Conservation (phyloP, 92 coral and sea anemone genomes). For the Porites cylindrica region DNA sequence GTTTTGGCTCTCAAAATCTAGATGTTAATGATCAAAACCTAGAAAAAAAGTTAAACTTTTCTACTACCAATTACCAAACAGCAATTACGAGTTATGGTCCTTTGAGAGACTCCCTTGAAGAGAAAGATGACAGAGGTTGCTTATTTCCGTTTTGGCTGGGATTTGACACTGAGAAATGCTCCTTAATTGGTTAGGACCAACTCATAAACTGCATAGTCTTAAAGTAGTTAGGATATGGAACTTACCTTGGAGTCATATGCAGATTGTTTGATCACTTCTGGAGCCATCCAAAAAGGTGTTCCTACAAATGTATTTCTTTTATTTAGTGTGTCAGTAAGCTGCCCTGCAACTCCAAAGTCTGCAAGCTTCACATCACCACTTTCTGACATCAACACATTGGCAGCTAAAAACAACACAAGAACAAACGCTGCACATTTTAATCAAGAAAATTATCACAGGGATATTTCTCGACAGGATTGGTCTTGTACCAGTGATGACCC, state of each 20-base stretch:
- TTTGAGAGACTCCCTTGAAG: too few relatives aligned
- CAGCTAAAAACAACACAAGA: constrained; percentile 68
- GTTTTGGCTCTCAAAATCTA: too few relatives aligned
- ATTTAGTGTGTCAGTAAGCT: constrained; percentile 93
- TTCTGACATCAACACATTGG: constrained; percentile 96
- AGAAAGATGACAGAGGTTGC: too few relatives aligned
- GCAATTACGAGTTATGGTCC: too few relatives aligned
- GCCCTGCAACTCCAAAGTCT: constrained; percentile 99
- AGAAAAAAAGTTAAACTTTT: too few relatives aligned
- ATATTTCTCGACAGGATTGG: neutral
- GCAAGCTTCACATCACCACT: constrained; percentile 99
- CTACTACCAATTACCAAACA: too few relatives aligned
- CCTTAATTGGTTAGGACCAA: too few relatives aligned
- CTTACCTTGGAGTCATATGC: constrained; percentile 98
- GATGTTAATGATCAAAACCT: too few relatives aligned
- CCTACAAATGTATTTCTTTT: constrained; percentile 99
- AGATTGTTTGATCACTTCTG: constrained; percentile 98
- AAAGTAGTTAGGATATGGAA: neutral
- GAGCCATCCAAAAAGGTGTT: constrained; percentile 99
- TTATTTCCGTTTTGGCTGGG: too few relatives aligned
- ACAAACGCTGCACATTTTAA: neutral
- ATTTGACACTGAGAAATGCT: too few relatives aligned
- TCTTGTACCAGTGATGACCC: neutral
- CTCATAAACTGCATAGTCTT: neutral
- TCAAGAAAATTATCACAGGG: neutral